phyloP scores from a whole-genome alignment of 2,113 vertebrate genomes.

The Sitta europaea region DNA sequence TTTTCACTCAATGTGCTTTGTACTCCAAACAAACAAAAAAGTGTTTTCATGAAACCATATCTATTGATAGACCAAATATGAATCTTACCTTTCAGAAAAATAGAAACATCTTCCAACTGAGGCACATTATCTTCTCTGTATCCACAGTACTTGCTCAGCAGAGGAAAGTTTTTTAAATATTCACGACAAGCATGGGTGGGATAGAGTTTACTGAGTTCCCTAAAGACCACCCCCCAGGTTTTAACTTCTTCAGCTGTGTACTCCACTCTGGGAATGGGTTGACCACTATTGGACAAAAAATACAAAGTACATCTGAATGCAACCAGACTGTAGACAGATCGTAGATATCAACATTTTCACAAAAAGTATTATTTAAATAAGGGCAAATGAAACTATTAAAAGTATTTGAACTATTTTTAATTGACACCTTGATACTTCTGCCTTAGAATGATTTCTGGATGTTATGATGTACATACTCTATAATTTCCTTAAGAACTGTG shows the following conservation, averaged over 20 bases:
- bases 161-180: constrained; percentile 92
- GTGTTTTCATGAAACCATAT: neutral
- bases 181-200: constrained; percentile 95
- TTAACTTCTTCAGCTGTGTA: constrained; percentile 90
- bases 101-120: constrained; percentile 91
- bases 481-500: neutral
- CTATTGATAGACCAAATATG: neutral
- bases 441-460: neutral
- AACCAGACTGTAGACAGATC: neutral
- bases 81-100: constrained; percentile 88
- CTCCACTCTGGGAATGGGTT: constrained; percentile 89
- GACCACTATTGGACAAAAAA: constrained; percentile 75
- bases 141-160: constrained; percentile 90
- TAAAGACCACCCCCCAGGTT: constrained; percentile 93
- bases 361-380: neutral
- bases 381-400: neutral
- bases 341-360: neutral
- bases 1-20: neutral
- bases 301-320: neutral
- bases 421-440: neutral
- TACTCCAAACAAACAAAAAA: neutral
- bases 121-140: constrained; percentile 95
- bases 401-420: neutral
- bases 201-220: constrained; percentile 92
- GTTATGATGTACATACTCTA: neutral